Evolutionary conservation across 2,113 vertebrate genomes (phyloP), one percentile per base, ranked within the genome.

Genomic region (Corythoichthys haematopterus): DNA sequence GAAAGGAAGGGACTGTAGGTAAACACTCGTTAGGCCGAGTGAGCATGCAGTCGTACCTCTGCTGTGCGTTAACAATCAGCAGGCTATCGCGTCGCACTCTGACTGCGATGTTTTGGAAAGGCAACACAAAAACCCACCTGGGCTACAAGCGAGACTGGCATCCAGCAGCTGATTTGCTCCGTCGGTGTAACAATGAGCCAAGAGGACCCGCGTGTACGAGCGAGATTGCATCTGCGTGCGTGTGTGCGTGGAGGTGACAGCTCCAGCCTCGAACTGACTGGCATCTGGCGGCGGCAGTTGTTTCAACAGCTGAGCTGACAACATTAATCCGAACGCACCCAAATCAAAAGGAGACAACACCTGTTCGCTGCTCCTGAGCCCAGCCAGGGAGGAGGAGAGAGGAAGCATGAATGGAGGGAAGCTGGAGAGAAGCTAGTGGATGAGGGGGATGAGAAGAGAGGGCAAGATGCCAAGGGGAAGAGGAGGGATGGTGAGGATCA

Each of bases 231-330:
- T 64, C 60, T 77, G 64, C 40, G 48, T 66, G 72, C 56, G 71
- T 74, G 70, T 81, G 71, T 82, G 80, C 79, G 83, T 83, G 89
- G 85, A 68, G 92, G 93, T 94, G 94, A 94, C 94, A 94, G 92
- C 94, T 95, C 94, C 94, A 95, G 94, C 93, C 93, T 87, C 93
- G 93, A 96, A 97, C 95, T 96, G 94, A 97, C 94, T 94, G 97
- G 97, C 97, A 99, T 97, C 97, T 99, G 97, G 95, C 95, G 94
- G 93, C 95, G 95, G 96, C 97, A 99, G 96, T 98, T 98, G 97
- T 98, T 98, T 95, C 94, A 98, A 96, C 97, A 99, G 96, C 97
- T 98, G 97, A 99, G 94, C 97, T 98, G 97, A 98, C 97, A 98
- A 95, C 95, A 99, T 98, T 99, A 97, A 99, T 99, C 97, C 94